These are phyloP conservation scores for Zootoca vivipara DNA, from an alignment of 2,113 vertebrate genomes.

Conservation along the genomic window DNA sequence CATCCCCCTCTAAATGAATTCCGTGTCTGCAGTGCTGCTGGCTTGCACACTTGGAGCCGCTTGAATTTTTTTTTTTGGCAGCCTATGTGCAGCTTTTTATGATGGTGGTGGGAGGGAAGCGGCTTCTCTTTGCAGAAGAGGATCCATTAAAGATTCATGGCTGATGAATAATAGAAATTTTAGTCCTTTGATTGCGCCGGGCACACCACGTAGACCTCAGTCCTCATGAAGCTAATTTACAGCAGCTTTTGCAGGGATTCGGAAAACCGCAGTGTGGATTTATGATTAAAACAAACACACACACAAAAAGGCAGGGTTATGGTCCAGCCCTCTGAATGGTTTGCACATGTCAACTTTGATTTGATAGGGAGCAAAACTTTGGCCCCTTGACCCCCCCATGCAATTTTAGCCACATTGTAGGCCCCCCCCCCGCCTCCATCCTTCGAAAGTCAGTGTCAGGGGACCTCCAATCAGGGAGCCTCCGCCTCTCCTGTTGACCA, in stretches of 20 bases:
- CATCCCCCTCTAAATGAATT: background rate
- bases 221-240: background rate
- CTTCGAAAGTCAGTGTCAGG: too few species aligned
- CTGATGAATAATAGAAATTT: conserved; percentile 34
- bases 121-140: conserved; percentile 27
- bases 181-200: background rate
- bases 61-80: conserved; percentile 48
- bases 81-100: conserved; percentile 17
- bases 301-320: background rate
- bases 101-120: background rate
- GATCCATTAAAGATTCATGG: conserved; percentile 46
- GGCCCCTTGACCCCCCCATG: background rate
- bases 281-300: background rate
- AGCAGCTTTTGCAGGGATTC: conserved; percentile 38
- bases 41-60: background rate
- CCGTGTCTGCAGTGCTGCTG: background rate
- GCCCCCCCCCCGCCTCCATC: background rate
- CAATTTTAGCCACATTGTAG: background rate
- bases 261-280: background rate
- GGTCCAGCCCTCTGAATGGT: background rate
- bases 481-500: too few species aligned
- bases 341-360: background rate
- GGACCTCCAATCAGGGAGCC: too few species aligned
- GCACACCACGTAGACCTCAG: background rate
- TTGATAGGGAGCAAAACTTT: background rate